These are phyloP conservation scores for Atta colombica DNA, from an alignment of 1,140 invertebrate species.

Conservation along the genomic window DNA sequence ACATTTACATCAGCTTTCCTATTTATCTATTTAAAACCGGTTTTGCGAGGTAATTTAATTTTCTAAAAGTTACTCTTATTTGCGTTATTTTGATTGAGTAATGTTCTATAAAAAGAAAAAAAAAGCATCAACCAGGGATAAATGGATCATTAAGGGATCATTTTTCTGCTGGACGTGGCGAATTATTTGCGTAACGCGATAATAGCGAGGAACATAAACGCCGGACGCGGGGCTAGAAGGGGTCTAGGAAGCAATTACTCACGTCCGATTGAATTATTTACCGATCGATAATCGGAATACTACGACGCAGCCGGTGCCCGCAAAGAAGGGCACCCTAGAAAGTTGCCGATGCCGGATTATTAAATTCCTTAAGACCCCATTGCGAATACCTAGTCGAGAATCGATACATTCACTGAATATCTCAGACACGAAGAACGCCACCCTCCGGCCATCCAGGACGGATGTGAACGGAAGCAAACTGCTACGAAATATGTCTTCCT, in stretches of 20 bases:
- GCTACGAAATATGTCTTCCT: constrained; percentile 37
- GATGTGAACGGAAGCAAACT: constrained; percentile 49
- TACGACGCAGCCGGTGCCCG: constrained; percentile 53
- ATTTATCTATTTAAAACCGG: not conserved
- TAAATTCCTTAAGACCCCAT: constrained; percentile 86
- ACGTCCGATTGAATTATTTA: constrained; percentile 80
- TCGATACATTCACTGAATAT: constrained; percentile 87
- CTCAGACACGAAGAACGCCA: constrained; percentile 80
- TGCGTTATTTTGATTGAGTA: not conserved
- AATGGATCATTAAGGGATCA: constrained; percentile 42
- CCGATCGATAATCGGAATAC: constrained; percentile 74
- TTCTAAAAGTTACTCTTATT: not conserved
- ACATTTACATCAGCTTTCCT: constrained; percentile 6
- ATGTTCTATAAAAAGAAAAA: not conserved
- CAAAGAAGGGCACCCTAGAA: constrained; percentile 77
- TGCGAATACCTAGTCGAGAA: constrained; percentile 84
- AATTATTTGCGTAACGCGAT: constrained; percentile 42
- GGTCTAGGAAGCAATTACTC: constrained; percentile 68
- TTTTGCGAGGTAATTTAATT: not conserved
- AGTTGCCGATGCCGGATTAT: constrained; percentile 85
- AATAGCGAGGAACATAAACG: not conserved
- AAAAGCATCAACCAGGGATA: not conserved
- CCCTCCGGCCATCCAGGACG: constrained; percentile 66
- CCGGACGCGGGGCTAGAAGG: constrained; percentile 10
- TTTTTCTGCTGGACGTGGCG: constrained; percentile 37